These are phyloP conservation scores for Meta bourneti DNA, from an alignment of 2,888 invertebrate genomes.

Conservation along the genomic window DNA sequence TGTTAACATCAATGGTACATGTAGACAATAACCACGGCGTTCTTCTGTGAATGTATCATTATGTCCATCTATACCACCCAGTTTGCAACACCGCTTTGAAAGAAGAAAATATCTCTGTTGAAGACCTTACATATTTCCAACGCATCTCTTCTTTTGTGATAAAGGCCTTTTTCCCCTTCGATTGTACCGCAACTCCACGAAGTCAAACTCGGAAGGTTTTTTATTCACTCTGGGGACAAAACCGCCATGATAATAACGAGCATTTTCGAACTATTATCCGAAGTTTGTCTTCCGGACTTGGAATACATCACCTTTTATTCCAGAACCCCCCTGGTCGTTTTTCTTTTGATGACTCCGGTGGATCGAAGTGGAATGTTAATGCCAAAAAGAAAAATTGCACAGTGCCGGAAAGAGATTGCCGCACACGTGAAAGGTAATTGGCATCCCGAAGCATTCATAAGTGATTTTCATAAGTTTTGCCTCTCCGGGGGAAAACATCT, in stretches of 20 bases:
- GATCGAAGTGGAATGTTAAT: background rate
- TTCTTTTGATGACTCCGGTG: background rate
- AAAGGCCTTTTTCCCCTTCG: background rate
- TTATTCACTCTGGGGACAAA: background rate
- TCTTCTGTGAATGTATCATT: background rate
- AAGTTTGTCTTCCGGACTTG: background rate
- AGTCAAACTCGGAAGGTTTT: background rate
- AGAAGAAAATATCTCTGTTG: background rate
- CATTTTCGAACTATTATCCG: background rate
- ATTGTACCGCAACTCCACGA: background rate
- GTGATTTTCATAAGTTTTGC: conserved; percentile 25
- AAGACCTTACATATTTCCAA: background rate
- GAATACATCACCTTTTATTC: background rate
- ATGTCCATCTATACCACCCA: background rate
- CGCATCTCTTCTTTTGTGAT: background rate
- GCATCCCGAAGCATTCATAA: conserved; percentile 35
- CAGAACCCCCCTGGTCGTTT: background rate
- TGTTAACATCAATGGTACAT: background rate
- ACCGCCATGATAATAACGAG: background rate
- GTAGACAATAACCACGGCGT: background rate
- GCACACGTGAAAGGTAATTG: conserved; percentile 40
- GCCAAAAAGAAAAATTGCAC: conserved; percentile 7
- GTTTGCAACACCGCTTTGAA: background rate
- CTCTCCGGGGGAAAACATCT: conserved; percentile 23
- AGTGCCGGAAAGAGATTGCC: conserved; percentile 27